Evolutionary conservation across 1,140 invertebrate genomes (phyloP).

Genomic region (Drosophila pseudoobscura): DNA sequence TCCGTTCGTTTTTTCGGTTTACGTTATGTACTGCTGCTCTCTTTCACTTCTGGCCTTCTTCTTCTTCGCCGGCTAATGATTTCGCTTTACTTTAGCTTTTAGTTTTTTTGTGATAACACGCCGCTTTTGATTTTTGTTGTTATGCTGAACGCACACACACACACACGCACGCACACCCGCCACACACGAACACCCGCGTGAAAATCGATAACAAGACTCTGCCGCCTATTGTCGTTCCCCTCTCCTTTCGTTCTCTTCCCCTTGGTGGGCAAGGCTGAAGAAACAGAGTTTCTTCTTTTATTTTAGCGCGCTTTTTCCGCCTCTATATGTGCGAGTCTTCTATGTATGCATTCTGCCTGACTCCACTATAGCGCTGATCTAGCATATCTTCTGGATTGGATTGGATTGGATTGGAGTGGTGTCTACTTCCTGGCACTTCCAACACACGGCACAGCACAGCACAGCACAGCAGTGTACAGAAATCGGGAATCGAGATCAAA

Average conservation of each 20-base stretch:
- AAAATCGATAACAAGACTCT: constrained; percentile 19
- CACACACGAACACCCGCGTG: not conserved
- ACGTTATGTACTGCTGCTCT: too few relatives aligned
- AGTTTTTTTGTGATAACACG: constrained; percentile 19
- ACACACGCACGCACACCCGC: not conserved
- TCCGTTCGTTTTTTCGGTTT: too few relatives aligned
- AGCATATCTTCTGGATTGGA: too few relatives aligned
- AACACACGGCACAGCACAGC: too few relatives aligned
- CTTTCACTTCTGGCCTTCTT: not conserved
- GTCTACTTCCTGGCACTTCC: too few relatives aligned
- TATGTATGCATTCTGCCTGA: too few relatives aligned
- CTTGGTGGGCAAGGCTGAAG: not conserved
- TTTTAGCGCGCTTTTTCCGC: too few relatives aligned
- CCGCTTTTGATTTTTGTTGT: constrained; percentile 8
- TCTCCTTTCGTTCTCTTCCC: not conserved
- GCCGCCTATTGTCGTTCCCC: not conserved
- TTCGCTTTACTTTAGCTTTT: not conserved
- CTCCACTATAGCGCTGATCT: too few relatives aligned
- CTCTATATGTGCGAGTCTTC: too few relatives aligned
- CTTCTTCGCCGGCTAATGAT: constrained; percentile 3
- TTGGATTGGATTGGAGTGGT: too few relatives aligned
- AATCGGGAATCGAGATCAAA: not conserved
- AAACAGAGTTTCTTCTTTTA: too few relatives aligned
- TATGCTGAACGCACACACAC: constrained; percentile 3
- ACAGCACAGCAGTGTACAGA: too few relatives aligned